Evolutionary conservation across 2,888 invertebrate species (phyloP), one percentile per base, ranked within the genome.

Genomic region (Hypolimnas misippus): DNA sequence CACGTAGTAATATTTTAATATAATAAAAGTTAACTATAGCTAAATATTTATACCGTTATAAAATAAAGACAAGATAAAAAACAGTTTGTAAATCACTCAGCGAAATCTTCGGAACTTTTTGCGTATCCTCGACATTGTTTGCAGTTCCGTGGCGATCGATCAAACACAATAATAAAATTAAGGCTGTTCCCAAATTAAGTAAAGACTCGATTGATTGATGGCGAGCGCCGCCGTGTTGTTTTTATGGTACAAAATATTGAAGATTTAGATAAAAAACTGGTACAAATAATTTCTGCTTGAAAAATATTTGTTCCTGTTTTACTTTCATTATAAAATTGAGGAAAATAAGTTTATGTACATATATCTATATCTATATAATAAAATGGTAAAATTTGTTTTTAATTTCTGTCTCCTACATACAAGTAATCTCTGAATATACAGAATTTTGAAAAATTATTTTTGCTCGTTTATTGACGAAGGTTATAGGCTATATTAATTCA

Each of bases 141-240:
- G 58, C 51, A 21, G 44, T 35, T 35, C 42, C 56, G 62, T 60
- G 40, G 52, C 40, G 70, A 75, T 75, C 74, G 69, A 74, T 74
- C 74, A 75, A 70, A 71, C 63, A 64, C 63, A 64, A 65, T 73
- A 74, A 76, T 71, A 71, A 70, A 74, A 73, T 74, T 70, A 65
- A 58, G 55, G 67, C 63, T 73, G 70, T 74, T 74, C 65, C 65
- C 73, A 70, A 76, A 74, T 75, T 73, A 74, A 69, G 68, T 68
- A 71, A 66, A 67, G 64, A 57, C 54, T 38, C 55, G 55, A 63
- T 65, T 72, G 74, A 74, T 76, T 68, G 75, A 74, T 74, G 68
- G 66, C 29, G 21, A 49, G n/a, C n/a, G n/a, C 12, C 46, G 19
- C 5, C n/a, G 14, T 29, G 49, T 29, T 29, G 19, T 25, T 14